phyloP scores from a whole-genome alignment of 2,113 vertebrate species.

The Clarias magur region DNA sequence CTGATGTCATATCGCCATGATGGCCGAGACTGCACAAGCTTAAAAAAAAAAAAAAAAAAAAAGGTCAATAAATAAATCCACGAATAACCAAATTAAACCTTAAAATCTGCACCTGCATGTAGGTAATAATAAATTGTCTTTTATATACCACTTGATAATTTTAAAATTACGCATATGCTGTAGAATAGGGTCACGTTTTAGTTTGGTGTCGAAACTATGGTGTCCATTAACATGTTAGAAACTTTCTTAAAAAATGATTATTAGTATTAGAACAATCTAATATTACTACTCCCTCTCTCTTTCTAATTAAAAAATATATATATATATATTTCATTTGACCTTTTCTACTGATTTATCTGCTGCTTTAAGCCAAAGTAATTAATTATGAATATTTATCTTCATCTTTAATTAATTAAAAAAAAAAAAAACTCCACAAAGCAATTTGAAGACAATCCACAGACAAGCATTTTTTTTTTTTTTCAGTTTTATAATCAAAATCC shows the following conservation, averaged over 20 bases:
- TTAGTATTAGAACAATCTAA: neutral
- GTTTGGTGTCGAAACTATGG: too few relatives aligned
- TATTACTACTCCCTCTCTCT: neutral
- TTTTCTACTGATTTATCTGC: neutral
- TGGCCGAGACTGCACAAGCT: neutral
- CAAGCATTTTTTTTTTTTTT: neutral
- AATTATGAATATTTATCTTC: neutral
- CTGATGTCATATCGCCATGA: neutral
- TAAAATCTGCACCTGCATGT: neutral
- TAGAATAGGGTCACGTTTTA: neutral
- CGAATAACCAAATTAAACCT: neutral
- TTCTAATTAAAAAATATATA: too few relatives aligned
- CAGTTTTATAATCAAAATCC: neutral
- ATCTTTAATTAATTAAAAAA: neutral
- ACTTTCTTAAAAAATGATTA: neutral
- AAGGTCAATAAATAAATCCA: neutral
- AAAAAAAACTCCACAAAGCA: neutral
- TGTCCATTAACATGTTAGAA: neutral
- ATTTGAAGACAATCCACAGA: neutral
- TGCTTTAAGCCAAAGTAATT: neutral
- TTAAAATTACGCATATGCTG: neutral
- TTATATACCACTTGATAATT: neutral
- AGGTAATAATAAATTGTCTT: too few relatives aligned
- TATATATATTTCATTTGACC: too few relatives aligned
- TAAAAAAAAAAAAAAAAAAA: neutral